Conservation (phyloP, 2,888 invertebrate genomes). For the Gonocerus acuteangulatus region DNA sequence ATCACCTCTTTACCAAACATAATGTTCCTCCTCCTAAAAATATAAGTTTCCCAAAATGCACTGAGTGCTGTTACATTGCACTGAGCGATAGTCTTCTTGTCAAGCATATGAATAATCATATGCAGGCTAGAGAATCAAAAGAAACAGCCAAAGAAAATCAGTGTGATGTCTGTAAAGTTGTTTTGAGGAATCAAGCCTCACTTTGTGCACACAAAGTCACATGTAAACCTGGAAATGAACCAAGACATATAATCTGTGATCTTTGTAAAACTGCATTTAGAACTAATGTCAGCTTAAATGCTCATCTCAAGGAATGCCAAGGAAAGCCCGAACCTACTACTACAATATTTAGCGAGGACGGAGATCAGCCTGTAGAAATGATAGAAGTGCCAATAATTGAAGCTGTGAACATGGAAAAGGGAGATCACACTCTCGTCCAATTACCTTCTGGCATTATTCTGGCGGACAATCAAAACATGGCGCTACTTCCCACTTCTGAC, state of each 20-base stretch:
- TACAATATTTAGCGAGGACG: conserved; percentile 8
- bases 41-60: conserved; percentile 70
- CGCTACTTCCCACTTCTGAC: conserved; percentile 49
- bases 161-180: conserved; percentile 52
- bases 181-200: conserved; percentile 41
- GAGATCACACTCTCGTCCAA: conserved; percentile 33
- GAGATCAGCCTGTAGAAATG: conserved; percentile 26
- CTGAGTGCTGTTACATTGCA: conserved; percentile 65
- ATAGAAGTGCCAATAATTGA: conserved; percentile 38
- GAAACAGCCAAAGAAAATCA: not conserved
- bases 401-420: conserved; percentile 24
- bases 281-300: conserved; percentile 60
- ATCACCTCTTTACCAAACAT: conserved; percentile 74
- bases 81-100: conserved; percentile 62
- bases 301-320: conserved; percentile 49
- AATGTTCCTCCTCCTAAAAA: conserved; percentile 61
- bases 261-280: conserved; percentile 69
- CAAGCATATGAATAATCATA: conserved; percentile 61
- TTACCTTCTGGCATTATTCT: conserved; percentile 38
- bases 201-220: conserved; percentile 46
- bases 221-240: conserved; percentile 25
- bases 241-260: conserved; percentile 51
- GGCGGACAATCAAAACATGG: conserved; percentile 35
- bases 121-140: not conserved
- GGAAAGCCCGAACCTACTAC: conserved; percentile 16